Evolutionary conservation across 1,140 invertebrate species (phyloP).

Genomic region (Batillaria attramentaria): DNA sequence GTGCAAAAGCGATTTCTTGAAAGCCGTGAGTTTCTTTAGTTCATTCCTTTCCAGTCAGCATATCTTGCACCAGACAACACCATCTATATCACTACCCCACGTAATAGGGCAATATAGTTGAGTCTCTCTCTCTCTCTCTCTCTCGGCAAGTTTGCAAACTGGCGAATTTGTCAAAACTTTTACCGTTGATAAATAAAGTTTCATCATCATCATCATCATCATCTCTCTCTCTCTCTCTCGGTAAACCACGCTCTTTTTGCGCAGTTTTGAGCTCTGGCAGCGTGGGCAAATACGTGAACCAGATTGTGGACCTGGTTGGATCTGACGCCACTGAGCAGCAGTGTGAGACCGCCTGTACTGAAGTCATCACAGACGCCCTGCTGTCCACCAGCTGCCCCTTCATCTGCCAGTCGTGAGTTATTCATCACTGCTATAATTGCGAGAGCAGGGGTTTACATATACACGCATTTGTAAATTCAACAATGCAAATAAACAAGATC

Average conservation of each 20-base stretch:
- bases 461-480: neutral
- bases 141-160: too few relatives aligned
- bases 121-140: too few relatives aligned
- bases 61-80: neutral
- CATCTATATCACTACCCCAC: neutral
- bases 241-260: too few relatives aligned
- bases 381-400: slow-evolving; percentile 1
- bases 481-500: neutral
- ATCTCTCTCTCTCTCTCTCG: too few relatives aligned
- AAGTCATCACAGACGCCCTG: neutral
- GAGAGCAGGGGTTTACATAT: neutral
- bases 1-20: neutral
- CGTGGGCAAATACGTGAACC: slow-evolving; percentile 19
- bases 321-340: slow-evolving; percentile 1
- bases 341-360: neutral
- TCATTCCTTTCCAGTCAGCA: neutral
- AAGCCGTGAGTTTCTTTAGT: neutral
- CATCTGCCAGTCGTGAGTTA: slow-evolving; percentile 6
- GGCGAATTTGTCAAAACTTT: too few relatives aligned
- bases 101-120: neutral
- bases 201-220: too few relatives aligned
- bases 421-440: neutral
- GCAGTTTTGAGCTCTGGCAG: neutral
- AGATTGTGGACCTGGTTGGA: slow-evolving; percentile 15
- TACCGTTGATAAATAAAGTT: too few relatives aligned